Evolutionary conservation across 1,140 invertebrate species (phyloP).

Genomic region (Caerostris extrusa): DNA sequence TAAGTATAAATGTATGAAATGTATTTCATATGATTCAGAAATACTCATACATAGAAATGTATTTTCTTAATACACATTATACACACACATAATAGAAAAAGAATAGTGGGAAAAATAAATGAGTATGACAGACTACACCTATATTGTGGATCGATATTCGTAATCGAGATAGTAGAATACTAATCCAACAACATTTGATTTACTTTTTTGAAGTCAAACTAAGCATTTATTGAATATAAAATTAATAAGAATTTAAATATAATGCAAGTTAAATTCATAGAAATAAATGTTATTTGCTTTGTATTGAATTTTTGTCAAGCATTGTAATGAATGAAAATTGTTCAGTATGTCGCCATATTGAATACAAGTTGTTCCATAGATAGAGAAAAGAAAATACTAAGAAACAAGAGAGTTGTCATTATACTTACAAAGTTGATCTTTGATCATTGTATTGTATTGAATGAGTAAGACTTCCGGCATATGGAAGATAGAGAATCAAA

Average conservation of each 20-base stretch:
- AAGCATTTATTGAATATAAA: background rate
- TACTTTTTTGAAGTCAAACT: background rate
- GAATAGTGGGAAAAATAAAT: background rate
- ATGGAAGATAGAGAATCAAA: constrained; percentile 26
- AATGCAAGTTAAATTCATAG: background rate
- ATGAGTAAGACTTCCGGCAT: background rate
- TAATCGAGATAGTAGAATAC: background rate
- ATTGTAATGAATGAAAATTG: background rate
- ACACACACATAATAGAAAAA: background rate
- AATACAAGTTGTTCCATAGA: background rate
- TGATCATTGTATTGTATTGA: background rate
- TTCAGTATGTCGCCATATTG: constrained; percentile 28
- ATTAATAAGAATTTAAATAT: background rate
- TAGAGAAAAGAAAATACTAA: background rate
- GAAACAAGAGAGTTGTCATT: background rate
- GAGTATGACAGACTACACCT: background rate
- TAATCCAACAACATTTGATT: background rate
- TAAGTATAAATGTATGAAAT: too few relatives aligned
- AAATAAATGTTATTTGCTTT: background rate
- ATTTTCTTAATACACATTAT: too few relatives aligned
- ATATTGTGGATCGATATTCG: background rate
- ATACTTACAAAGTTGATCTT: constrained; percentile 4
- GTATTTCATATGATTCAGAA: too few relatives aligned
- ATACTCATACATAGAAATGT: too few relatives aligned
- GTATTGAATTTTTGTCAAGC: background rate